Conservation (phyloP, 2,888 invertebrate genomes). For the Hydropsyche betteni region DNA sequence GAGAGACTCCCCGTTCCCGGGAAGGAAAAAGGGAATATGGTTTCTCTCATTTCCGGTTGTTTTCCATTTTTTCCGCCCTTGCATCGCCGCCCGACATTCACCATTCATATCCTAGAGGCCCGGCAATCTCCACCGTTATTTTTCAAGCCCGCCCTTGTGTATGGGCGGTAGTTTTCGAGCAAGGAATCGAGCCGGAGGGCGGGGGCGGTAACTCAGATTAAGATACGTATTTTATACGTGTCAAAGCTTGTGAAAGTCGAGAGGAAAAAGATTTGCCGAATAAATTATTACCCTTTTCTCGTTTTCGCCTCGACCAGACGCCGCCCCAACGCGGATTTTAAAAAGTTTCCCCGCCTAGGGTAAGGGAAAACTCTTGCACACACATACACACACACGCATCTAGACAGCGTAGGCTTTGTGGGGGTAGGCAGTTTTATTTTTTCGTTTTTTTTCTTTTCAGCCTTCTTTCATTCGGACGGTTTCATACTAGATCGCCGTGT, state of each 20-base stretch:
- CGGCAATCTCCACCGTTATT: conserved; percentile 51
- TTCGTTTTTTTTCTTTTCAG: conserved; percentile 20
- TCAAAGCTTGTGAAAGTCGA: conserved; percentile 56
- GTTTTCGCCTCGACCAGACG: conserved; percentile 42
- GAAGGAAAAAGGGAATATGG: conserved; percentile 58
- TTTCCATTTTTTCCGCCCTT: conserved; percentile 47
- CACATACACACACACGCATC: conserved; percentile 10
- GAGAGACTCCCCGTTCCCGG: conserved; percentile 48
- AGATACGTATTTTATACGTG: conserved; percentile 61
- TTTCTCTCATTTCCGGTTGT: conserved; percentile 62
- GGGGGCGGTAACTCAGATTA: conserved; percentile 53
- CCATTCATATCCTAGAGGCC: conserved; percentile 62
- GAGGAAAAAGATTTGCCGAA: conserved; percentile 56
- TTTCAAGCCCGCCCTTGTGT: conserved; percentile 47
- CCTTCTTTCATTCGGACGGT: conserved; percentile 41
- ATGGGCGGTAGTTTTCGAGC: conserved; percentile 32
- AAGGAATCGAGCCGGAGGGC: conserved; percentile 14
- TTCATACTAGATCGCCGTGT: conserved; percentile 45
- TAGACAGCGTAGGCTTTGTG: neutral
- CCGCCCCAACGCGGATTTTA: conserved; percentile 45
- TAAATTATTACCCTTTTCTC: conserved; percentile 54
- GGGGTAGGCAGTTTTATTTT: conserved; percentile 18
- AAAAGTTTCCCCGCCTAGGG: conserved; percentile 46
- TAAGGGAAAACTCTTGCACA: conserved; percentile 12
- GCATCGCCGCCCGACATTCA: conserved; percentile 53